Base-by-base conservation (phyloP, 92 coral and sea anemone species). In the Phymanthus crucifer region DNA sequence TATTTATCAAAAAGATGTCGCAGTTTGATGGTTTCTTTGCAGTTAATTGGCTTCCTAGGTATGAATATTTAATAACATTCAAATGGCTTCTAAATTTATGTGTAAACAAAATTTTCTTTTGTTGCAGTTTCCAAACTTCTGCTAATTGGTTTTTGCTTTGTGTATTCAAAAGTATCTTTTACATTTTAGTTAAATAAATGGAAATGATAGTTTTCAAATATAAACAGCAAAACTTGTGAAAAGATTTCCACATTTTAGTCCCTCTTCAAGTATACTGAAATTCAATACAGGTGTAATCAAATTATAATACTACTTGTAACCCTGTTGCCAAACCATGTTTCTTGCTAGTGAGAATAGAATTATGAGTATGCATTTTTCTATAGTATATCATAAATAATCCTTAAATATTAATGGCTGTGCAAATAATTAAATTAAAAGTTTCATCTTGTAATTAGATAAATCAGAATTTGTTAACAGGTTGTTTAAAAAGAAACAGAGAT, bases 401-500 rank as follows among this genome's bases (percentile, higher is more conserved):
- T 6, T 4, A 61, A 26, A 24, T 29, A 61, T 61, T 61, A 10
- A 61, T n/a, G 68, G 33, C 9, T 61, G 33, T 61, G 16, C 16
- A 27, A 11, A 27, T 27, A 61, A 9, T 61, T 10, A 2, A 10
- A 24, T 61, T 61, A 26, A 27, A 61, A 12, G 29, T 61, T 29
- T 27, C 18, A 24, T 61, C 29, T 61, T 61, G 9, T 26, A 61
- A 61, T 29, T 61, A 61, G 34, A 27, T 61, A 61, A 29, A 61
- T 61, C 68, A 61, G 29, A 11, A 71, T 54, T 45, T 40, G n/a
- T 71, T 45, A 71, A 71, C 75, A 71, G 75, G 75, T 71, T 36
- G 48, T 24, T 71, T 71, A 21, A 71, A 26, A 35, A 70, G 35
- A 34, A 37, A n/a, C 32, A 71, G 10, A 71, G 52, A 24, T 71